These are phyloP conservation scores for Elegia similella DNA, from an alignment of 2,888 invertebrate species.

Conservation along the genomic window DNA sequence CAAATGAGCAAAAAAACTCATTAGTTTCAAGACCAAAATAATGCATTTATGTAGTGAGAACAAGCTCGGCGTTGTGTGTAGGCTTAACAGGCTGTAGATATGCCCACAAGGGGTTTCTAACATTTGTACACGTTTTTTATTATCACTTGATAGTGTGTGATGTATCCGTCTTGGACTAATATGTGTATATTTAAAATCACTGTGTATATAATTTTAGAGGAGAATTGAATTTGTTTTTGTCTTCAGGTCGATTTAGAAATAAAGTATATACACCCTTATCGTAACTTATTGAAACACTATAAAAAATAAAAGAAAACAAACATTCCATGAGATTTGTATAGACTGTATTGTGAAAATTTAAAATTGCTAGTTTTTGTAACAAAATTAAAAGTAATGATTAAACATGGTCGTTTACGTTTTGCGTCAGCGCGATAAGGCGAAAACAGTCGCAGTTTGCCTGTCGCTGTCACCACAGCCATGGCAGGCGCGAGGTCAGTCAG, in stretches of 20 bases:
- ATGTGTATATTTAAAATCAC: neutral
- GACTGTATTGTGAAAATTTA: conserved; percentile 13
- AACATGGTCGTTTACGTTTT: neutral
- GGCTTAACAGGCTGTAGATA: too few species aligned
- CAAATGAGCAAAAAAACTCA: too few species aligned
- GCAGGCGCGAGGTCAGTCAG: too few species aligned
- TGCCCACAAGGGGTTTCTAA: too few species aligned
- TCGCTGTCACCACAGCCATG: too few species aligned
- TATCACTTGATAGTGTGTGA: too few species aligned
- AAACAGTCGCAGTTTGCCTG: too few species aligned
- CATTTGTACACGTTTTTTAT: too few species aligned
- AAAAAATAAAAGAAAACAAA: conserved; percentile 13
- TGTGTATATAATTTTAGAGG: neutral
- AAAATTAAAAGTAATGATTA: neutral
- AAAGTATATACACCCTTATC: neutral
- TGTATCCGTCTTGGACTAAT: neutral
- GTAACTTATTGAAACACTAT: neutral
- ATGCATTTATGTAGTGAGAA: too few species aligned
- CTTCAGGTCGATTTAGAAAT: neutral
- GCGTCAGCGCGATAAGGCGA: neutral
- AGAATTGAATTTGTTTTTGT: neutral
- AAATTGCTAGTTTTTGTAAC: neutral
- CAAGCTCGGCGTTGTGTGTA: too few species aligned
- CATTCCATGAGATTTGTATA: conserved; percentile 11
- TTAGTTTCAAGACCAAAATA: too few species aligned